Evolutionary conservation across 2,797 vertebrate genomes (phyloP).

Genomic region (Furcifer pardalis): DNA sequence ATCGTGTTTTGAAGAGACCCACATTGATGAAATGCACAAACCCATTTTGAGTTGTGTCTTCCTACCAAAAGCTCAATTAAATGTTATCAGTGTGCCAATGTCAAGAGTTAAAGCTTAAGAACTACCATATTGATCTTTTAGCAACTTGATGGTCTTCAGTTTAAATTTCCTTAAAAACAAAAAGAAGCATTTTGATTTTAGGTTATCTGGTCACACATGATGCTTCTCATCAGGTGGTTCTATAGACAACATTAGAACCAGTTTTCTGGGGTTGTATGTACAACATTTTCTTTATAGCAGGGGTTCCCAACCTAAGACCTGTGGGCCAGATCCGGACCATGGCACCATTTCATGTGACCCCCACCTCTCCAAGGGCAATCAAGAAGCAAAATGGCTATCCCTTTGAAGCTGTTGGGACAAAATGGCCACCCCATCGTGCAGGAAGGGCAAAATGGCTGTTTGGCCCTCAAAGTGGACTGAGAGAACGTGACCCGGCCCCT

Average conservation of each 20-base stretch:
- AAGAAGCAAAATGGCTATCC: too few species aligned
- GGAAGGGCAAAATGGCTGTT: too few species aligned
- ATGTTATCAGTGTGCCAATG: conserved; percentile 32
- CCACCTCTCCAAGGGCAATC: too few species aligned
- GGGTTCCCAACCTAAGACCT: too few species aligned
- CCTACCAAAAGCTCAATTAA: conserved; percentile 41
- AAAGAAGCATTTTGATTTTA: not conserved
- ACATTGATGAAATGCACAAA: conserved; percentile 29
- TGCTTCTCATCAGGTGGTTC: not conserved
- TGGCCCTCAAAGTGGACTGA: too few species aligned
- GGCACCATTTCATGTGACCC: too few species aligned
- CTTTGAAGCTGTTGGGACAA: too few species aligned
- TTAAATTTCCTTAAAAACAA: not conserved
- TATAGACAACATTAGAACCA: not conserved
- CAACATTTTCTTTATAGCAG: not conserved
- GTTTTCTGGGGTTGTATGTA: not conserved
- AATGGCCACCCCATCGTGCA: too few species aligned
- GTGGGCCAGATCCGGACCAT: too few species aligned
- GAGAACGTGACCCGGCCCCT: too few species aligned
- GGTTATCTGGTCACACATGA: not conserved
- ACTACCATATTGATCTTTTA: conserved; percentile 39
- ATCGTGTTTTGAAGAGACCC: conserved; percentile 19
- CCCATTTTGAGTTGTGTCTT: conserved; percentile 41
- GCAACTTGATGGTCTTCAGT: conserved; percentile 25
- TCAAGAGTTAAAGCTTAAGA: conserved; percentile 44